Evolutionary conservation across 2,113 vertebrate genomes (phyloP).

Genomic region (Chionis minor): DNA sequence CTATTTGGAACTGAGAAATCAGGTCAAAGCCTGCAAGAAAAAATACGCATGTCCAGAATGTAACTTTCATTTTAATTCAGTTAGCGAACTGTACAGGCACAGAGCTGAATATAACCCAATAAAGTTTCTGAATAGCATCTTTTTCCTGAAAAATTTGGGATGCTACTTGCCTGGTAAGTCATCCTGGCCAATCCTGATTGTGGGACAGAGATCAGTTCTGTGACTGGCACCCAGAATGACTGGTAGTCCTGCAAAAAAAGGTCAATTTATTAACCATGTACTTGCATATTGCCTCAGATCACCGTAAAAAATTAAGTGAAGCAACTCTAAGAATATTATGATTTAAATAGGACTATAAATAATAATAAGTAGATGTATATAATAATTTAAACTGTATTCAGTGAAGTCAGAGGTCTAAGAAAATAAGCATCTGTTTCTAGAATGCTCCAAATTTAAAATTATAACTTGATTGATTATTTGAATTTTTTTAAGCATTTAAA

Average conservation of each 20-base stretch:
- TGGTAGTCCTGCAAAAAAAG: slow-evolving; percentile 77
- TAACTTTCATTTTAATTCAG: not conserved
- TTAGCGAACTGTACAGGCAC: not conserved
- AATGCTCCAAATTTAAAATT: not conserved
- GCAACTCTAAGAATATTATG: not conserved
- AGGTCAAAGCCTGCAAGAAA: slow-evolving; percentile 83
- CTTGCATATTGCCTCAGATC: not conserved
- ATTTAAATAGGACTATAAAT: not conserved
- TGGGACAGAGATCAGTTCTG: slow-evolving; percentile 77
- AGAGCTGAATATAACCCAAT: not conserved
- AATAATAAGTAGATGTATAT: not conserved
- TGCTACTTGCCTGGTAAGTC: slow-evolving; percentile 83
- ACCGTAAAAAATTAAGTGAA: not conserved
- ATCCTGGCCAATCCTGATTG: slow-evolving; percentile 77
- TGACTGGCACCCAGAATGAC: slow-evolving; percentile 75
- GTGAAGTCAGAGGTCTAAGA: not conserved
- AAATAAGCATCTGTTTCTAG: not conserved
- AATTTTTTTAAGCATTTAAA: not conserved
- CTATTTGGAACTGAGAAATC: slow-evolving; percentile 90
- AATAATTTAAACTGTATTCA: not conserved
- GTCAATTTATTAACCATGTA: not conserved
- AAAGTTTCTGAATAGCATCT: not conserved
- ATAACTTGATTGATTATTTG: not conserved
- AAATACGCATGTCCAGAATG: not conserved
- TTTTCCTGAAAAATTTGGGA: not conserved